Conservation (phyloP, 1,140 invertebrate species). For the Camponotus vicinus region DNA sequence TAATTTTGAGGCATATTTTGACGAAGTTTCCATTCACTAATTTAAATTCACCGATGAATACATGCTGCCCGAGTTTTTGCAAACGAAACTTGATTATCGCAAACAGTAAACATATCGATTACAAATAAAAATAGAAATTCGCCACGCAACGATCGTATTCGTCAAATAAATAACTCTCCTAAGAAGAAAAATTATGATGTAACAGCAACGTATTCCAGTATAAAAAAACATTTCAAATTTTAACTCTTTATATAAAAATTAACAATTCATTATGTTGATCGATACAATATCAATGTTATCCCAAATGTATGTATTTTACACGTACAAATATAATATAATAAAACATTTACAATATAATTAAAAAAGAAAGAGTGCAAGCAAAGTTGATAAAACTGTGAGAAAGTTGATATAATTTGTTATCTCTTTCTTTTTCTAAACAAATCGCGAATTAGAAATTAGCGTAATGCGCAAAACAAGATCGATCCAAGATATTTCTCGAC, state of each 20-base stretch:
- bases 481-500: slow-evolving; percentile 29
- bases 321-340: not conserved
- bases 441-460: slow-evolving; percentile 1
- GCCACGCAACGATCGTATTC: not conserved
- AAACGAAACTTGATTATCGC: slow-evolving; percentile 20
- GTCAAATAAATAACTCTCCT: slow-evolving; percentile 26
- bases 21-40: not conserved
- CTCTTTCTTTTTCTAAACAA: not conserved
- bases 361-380: not conserved
- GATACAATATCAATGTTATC: slow-evolving; percentile 9
- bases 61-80: not conserved
- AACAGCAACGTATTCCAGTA: not conserved
- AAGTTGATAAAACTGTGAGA: not conserved
- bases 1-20: slow-evolving; percentile 1
- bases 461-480: not conserved
- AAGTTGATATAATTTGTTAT: not conserved
- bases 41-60: not conserved
- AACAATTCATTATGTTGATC: not conserved
- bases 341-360: not conserved
- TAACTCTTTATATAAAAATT: slow-evolving; percentile 7
- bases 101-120: slow-evolving; percentile 25
- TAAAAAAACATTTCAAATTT: not conserved
- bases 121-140: slow-evolving; percentile 41
- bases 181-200: slow-evolving; percentile 19
- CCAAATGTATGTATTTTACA: not conserved